These are phyloP conservation scores for Pterobdella sp. DNA, from an alignment of 2,888 invertebrate genomes.

Conservation along the genomic window DNA sequence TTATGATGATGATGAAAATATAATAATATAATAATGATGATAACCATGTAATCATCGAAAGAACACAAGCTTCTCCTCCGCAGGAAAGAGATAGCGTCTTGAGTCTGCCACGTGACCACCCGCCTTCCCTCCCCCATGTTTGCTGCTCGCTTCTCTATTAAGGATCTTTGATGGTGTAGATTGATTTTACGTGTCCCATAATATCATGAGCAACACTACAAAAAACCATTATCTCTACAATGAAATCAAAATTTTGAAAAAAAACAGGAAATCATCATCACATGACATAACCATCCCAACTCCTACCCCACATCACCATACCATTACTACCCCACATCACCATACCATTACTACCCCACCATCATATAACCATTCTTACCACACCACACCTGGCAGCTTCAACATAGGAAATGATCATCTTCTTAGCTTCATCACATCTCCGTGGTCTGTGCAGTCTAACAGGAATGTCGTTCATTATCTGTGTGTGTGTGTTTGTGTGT, in stretches of 20 bases:
- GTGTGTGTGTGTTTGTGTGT: background rate
- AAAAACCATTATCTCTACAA: background rate
- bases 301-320: background rate
- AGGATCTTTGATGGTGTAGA: conserved; percentile 17
- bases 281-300: background rate
- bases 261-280: background rate
- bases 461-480: conserved; percentile 91
- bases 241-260: background rate
- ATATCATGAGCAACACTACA: background rate
- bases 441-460: conserved; percentile 89
- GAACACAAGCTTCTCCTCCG: conserved; percentile 77
- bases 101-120: conserved; percentile 96
- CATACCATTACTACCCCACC: background rate
- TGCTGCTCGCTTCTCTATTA: conserved; percentile 17
- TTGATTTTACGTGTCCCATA: background rate
- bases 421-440: conserved; percentile 77
- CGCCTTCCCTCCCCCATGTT: conserved; percentile 74
- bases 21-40: no score
- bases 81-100: conserved; percentile 92
- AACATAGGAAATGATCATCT: conserved; percentile 79
- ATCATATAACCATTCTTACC: background rate
- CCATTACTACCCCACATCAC: background rate
- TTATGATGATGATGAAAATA: no score
- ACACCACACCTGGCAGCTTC: conserved; percentile 80
- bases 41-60: conserved; percentile 50